These are phyloP conservation scores for Nyctereutes procyonoides DNA, from an alignment of 2,113 vertebrate species.

Conservation along the genomic window DNA sequence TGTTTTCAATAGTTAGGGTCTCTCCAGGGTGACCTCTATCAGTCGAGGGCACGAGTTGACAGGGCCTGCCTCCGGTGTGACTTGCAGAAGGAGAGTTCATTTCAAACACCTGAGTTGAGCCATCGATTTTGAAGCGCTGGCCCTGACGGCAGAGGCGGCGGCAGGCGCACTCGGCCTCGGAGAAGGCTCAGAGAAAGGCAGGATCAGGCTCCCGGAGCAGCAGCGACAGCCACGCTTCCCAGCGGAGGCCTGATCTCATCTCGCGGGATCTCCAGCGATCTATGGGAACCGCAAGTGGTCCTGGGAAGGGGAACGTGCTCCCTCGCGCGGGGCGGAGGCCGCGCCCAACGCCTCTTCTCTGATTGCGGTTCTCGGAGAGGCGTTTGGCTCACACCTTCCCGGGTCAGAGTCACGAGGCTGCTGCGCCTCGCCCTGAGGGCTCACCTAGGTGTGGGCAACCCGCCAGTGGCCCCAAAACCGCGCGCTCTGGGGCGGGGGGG, in stretches of 20 bases:
- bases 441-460: accelerated
- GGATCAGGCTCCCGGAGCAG: accelerated
- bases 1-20: not conserved
- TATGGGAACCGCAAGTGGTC: accelerated
- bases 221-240: no score
- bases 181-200: accelerated
- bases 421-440: accelerated
- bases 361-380: accelerated
- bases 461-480: not conserved
- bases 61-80: not conserved
- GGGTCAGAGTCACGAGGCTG: not conserved
- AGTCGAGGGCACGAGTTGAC: not conserved
- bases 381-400: not conserved
- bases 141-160: not conserved
- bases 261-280: not conserved
- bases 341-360: accelerated
- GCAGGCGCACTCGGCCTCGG: accelerated
- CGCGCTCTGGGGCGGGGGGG: accelerated
- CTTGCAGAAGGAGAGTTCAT: not conserved
- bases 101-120: not conserved
- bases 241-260: not conserved
- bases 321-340: accelerated
- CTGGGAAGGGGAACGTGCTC: not conserved
- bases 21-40: not conserved
- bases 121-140: not conserved